Base-by-base conservation (phyloP, 2,113 vertebrate species). In the Microtus ochrogaster region DNA sequence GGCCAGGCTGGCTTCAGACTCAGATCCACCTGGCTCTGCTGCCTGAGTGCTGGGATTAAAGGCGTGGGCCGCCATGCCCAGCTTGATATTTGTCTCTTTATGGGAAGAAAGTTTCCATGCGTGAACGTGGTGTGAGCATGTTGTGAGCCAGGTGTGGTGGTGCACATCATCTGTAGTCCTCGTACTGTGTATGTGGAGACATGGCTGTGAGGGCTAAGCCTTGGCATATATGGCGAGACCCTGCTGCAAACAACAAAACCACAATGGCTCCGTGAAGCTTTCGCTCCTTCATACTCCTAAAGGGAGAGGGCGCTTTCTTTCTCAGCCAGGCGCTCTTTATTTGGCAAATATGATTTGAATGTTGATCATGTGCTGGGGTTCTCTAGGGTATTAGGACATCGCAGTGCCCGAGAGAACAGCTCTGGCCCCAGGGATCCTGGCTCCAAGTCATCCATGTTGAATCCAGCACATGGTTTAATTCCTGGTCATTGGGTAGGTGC, bases 1-100 rank as follows among this genome's bases (percentile, higher is more conserved):
- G 73, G 1, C 73, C 73, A 44, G 41, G 41, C 73, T 76, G 73
- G 5, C 17, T 7, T 72, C 36, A n/a, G 19, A 72, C 36, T n/a
- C 36, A n/a, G 68, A 72, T 72, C 16, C 68, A 3, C 73, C 73
- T 44, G n/a, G 8, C 36, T 73, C 70, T 39, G 70, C 70, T n/a
- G 39, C n/a, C 70, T 39, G n/a, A 73, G 70, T 72, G 22, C 19
- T 41, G 21, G 36, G 39, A 41, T 74, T 41, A 44, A 74, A 74
- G 21, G 4, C 9, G 0, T 74, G n/a, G 0, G n/a, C 19, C 1
- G 0, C 73, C 74, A 47, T 11, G 41, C 12, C 74, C 73, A 44
- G 19, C 5, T 76, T 76, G 26, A 44, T 41, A 41, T 74, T 24
- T 76, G 6, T 44, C 41, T 44, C 41, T 47, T 76, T 5, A 77